Base-by-base conservation (phyloP, 2,888 invertebrate genomes). In the Lasioglossum lativentre region DNA sequence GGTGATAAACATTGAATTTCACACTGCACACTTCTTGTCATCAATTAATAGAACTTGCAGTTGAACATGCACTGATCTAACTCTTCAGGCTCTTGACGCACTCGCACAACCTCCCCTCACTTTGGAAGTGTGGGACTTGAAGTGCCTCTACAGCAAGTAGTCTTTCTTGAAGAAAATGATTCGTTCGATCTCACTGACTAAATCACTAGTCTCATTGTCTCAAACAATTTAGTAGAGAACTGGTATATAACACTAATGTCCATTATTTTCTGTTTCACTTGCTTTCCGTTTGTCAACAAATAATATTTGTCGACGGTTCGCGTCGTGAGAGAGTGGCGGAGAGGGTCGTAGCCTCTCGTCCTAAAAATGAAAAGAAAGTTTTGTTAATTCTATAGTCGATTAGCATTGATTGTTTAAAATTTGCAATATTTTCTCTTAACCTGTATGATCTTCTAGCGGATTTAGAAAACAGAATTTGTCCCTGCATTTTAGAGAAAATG, bases 321-420 rank as follows among this genome's bases (percentile, higher is more conserved):
- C 45, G 82, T 47, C 38, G 81, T 77, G n/a, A 56, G 10, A 56
- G 4, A n/a, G n/a, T 80, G 82, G 56, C 56, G 70, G 47, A 87
- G 78, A n/a, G 78, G 72, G 47, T 85, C 79, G 52, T 72, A 56
- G n/a, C 38, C 27, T 10, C 45, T 27, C 40, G 59, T 78, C 82
- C 89, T 89, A 89, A 85, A 89, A 89, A 76, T 75, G 73, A 83
- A 42, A 85, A 68, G 56, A 30, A 78, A 14, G n/a, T 27, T 1
- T 59, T 2, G 66, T 86, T 56, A 83, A 78, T 81, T 19, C 6
- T 27, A 52, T 23, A n/a, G 45, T 12, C 16, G 47, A 56, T 52
- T 2, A 19, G 38, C 12, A 12, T 34, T 23, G 10, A 23, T 68
- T 40, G n/a, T n/a, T 40, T 12, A 4, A 4, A 68, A 10, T 38